phyloP scores from a whole-genome alignment of 2,113 vertebrate genomes.

The Okapia johnstoni region DNA sequence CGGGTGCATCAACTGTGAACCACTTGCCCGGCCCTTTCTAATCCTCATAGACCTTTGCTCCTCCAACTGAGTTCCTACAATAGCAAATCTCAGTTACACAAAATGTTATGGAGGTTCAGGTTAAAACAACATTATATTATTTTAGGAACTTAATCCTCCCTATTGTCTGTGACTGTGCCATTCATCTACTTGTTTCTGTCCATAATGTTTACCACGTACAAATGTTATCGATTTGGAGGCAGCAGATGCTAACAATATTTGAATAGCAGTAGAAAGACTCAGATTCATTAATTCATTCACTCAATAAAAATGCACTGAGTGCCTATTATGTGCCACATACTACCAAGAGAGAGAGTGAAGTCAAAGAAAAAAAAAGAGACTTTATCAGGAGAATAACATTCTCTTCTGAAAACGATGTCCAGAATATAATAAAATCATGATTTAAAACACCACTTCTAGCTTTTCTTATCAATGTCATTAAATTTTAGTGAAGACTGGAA shows the following conservation, averaged over 20 bases:
- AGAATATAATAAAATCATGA: conserved; percentile 47
- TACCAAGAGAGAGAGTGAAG: not conserved
- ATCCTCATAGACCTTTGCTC: conserved; percentile 75
- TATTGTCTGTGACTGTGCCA: conserved; percentile 66
- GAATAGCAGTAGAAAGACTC: conserved; percentile 62
- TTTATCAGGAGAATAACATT: conserved; percentile 40
- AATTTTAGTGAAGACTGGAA: conserved; percentile 1
- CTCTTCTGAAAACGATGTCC: conserved; percentile 28
- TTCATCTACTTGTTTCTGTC: conserved; percentile 66
- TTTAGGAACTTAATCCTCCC: conserved; percentile 74
- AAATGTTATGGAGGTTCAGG: conserved; percentile 76
- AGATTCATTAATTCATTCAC: conserved; percentile 14
- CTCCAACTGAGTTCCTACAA: conserved; percentile 71
- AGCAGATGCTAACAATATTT: conserved; percentile 42
- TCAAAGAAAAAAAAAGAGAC: not conserved
- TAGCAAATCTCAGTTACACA: conserved; percentile 76
- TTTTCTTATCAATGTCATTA: conserved; percentile 41
- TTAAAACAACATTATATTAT: conserved; percentile 76
- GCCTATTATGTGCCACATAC: not conserved
- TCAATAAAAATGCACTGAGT: not conserved
- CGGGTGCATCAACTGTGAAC: conserved; percentile 70
- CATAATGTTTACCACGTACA: conserved; percentile 52
- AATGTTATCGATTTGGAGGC: conserved; percentile 68
- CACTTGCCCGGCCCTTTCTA: conserved; percentile 75
- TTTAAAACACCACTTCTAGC: conserved; percentile 16